Percentiles rank a stretch among this genome's conserved stretches.
Conservation (phyloP, 2,797 vertebrate genomes). For the Pampus argenteus region DNA sequence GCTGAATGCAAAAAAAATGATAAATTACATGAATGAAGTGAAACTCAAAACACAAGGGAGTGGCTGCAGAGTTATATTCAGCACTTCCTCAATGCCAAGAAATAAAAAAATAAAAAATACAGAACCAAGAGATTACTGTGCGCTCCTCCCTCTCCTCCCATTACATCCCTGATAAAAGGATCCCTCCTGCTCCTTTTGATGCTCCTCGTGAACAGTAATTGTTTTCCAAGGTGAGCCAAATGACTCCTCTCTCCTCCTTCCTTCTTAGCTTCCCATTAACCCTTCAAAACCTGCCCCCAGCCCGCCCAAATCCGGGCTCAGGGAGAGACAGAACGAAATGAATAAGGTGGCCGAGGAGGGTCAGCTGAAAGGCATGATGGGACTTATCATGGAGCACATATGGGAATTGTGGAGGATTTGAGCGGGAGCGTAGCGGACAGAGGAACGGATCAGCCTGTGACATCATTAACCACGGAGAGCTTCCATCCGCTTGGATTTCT, state of each 20-base stretch:
- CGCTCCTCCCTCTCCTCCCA: conserved; percentile 22
- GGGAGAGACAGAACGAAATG: conserved; percentile 62
- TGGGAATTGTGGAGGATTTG: conserved; percentile 80
- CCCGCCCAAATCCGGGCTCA: conserved; percentile 65
- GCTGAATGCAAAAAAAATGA: too few species aligned
- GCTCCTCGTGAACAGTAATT: conserved; percentile 43
- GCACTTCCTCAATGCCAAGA: neutral
- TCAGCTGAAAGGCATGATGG: conserved; percentile 81
- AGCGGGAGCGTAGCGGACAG: conserved; percentile 75
- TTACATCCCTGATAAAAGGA: conserved; percentile 61
- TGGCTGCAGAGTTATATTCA: neutral
- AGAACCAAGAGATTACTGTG: conserved; percentile 24
- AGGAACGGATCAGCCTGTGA: conserved; percentile 83
- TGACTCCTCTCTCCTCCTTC: conserved; percentile 32
- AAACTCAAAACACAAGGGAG: neutral
- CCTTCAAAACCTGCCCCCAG: conserved; percentile 65
- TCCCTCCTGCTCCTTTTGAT: conserved; percentile 53
- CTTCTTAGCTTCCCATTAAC: conserved; percentile 77
- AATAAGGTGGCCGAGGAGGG: conserved; percentile 69
- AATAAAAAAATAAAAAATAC: conserved; percentile 9
- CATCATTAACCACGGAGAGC: conserved; percentile 84
- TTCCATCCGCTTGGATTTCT: conserved; percentile 77
- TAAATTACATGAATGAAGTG: neutral
- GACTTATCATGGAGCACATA: conserved; percentile 82
- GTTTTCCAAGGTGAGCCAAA: conserved; percentile 55